Evolutionary conservation across 2,888 invertebrate species (phyloP).

Genomic region (Copidosoma aretas): DNA sequence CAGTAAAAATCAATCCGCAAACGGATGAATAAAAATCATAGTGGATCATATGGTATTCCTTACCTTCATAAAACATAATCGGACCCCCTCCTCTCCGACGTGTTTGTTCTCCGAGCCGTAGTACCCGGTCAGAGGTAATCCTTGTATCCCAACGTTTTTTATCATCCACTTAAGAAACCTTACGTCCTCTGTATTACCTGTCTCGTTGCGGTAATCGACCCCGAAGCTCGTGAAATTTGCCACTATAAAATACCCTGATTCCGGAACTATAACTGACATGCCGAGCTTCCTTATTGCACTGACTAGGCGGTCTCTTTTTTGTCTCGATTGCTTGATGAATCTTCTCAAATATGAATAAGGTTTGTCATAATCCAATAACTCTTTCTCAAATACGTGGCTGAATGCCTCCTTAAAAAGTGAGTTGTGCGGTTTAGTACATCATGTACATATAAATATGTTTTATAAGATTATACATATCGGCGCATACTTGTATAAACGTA

Average conservation of each 20-base stretch:
- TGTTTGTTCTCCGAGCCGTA: constrained; percentile 81
- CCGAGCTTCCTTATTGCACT: constrained; percentile 78
- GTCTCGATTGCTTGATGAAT: constrained; percentile 74
- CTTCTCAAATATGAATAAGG: constrained; percentile 83
- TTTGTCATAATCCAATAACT: constrained; percentile 72
- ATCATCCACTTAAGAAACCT: constrained; percentile 96
- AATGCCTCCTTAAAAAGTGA: constrained; percentile 78
- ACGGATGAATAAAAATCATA: too few relatives aligned
- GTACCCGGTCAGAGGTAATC: constrained; percentile 95
- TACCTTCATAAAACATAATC: constrained; percentile 95
- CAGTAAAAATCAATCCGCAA: too few relatives aligned
- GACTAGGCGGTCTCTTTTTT: constrained; percentile 82
- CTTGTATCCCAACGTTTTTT: constrained; percentile 87
- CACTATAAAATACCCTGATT: constrained; percentile 97
- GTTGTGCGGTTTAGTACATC: neutral
- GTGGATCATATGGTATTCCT: neutral
- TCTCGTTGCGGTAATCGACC: constrained; percentile 48
- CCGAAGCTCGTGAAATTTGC: constrained; percentile 74
- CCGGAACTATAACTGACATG: constrained; percentile 90
- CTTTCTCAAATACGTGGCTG: constrained; percentile 86
- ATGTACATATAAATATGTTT: neutral
- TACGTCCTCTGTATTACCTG: constrained; percentile 83
- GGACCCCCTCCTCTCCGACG: constrained; percentile 83
- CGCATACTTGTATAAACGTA: constrained; percentile 90
- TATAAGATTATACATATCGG: constrained; percentile 58